Percentiles rank a stretch among this genome's conserved stretches.
These are phyloP conservation scores for Scartelaos histophorus DNA, from an alignment of 2,113 vertebrate species.

Conservation along the genomic window DNA sequence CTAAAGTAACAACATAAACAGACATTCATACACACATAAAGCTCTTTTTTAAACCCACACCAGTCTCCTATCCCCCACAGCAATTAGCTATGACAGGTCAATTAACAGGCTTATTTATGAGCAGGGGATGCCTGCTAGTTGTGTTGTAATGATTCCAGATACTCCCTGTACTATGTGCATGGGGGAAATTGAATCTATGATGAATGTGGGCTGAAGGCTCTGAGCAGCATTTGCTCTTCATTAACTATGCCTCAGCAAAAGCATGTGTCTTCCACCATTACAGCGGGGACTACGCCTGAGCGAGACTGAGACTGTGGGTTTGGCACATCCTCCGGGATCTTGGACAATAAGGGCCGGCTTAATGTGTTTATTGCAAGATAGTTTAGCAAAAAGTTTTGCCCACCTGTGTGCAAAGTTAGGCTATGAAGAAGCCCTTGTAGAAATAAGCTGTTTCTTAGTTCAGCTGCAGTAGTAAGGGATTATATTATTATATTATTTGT, in stretches of 20 bases:
- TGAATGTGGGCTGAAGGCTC: conserved; percentile 66
- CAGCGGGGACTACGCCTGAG: conserved; percentile 33
- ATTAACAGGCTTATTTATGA: conserved; percentile 75
- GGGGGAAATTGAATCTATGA: conserved; percentile 71
- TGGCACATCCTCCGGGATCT: not conserved
- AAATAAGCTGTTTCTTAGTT: not conserved
- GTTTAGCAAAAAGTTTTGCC: conserved; percentile 21
- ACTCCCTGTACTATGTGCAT: conserved; percentile 51
- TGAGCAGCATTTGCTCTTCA: conserved; percentile 59
- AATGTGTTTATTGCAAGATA: conserved; percentile 5
- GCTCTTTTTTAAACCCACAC: conserved; percentile 28
- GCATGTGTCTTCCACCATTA: conserved; percentile 50
- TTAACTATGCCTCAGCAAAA: conserved; percentile 59
- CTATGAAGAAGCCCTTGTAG: not conserved
- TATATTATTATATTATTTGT: not conserved
- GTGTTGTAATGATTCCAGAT: conserved; percentile 74
- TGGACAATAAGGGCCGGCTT: not conserved
- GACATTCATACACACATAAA: conserved; percentile 23
- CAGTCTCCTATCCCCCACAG: conserved; percentile 64
- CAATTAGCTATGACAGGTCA: conserved; percentile 76
- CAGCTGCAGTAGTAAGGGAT: not conserved
- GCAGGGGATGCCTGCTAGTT: conserved; percentile 63
- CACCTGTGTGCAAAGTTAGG: not conserved
- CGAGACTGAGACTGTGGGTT: conserved; percentile 29
- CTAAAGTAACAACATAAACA: conserved; percentile 16